Conservation (phyloP, 2,113 vertebrate genomes). For the Craseonycteris thonglongyai region DNA sequence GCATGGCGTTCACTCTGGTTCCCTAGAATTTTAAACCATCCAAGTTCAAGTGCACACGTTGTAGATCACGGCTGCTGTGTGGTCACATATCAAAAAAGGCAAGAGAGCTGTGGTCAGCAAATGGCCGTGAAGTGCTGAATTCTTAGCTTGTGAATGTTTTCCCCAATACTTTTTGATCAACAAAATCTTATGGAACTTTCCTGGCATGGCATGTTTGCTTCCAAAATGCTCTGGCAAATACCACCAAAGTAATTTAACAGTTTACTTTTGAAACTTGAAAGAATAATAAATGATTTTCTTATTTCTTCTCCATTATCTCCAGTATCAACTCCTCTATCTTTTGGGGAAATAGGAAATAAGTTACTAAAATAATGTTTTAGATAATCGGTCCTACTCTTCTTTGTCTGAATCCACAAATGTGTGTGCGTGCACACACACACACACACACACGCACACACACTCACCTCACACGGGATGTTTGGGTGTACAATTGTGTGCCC, state of each 20-base stretch:
- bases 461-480: background rate
- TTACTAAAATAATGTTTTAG: background rate
- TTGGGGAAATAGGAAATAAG: background rate
- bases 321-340: fast-evolving
- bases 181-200: background rate
- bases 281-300: background rate
- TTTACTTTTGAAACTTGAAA: background rate
- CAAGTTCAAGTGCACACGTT: no score
- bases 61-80: fast-evolving
- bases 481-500: background rate
- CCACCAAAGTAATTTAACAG: background rate
- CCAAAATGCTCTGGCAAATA: background rate
- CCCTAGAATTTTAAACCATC: background rate
- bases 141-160: background rate
- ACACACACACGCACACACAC: background rate
- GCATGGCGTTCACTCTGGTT: fast-evolving
- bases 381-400: background rate
- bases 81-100: background rate
- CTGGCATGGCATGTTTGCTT: background rate
- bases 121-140: fast-evolving
- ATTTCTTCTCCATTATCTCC: background rate
- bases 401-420: background rate
- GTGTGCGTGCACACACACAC: no score
- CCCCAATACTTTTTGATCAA: background rate
- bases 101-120: background rate